phyloP scores from a whole-genome alignment of 2,888 invertebrate species.

The Chrysodeixis includens region DNA sequence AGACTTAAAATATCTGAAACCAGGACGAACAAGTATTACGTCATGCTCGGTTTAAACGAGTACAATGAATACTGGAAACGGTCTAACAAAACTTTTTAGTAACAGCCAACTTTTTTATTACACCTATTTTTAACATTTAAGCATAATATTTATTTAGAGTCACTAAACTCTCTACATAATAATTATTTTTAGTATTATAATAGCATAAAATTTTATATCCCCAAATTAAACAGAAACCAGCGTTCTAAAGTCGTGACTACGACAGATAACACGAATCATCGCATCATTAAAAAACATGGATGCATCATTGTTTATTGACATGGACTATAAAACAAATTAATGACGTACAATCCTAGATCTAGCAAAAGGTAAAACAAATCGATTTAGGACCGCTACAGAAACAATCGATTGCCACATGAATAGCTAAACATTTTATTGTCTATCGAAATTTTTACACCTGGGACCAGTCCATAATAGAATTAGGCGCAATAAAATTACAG shows the following conservation, averaged over 20 bases:
- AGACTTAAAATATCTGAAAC: background rate
- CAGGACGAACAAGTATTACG: background rate
- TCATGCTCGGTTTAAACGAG: background rate
- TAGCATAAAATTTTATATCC: constrained; percentile 42
- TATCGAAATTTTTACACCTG: constrained; percentile 59
- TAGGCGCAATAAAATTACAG: constrained; percentile 68
- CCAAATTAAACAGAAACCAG: constrained; percentile 29
- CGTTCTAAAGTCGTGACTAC: constrained; percentile 53
- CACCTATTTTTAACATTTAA: background rate
- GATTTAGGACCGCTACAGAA: constrained; percentile 53
- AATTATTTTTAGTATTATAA: constrained; percentile 20
- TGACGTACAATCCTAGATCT: constrained; percentile 36
- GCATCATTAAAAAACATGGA: constrained; percentile 28
- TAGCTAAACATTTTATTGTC: constrained; percentile 41
- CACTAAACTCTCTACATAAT: constrained; percentile 1
- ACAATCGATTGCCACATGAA: constrained; percentile 54
- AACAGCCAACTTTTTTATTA: background rate
- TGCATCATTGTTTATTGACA: constrained; percentile 51
- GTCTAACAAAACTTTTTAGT: background rate
- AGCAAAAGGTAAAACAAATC: constrained; percentile 47
- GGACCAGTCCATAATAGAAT: constrained; percentile 54
- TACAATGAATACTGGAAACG: background rate
- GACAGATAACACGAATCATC: constrained; percentile 37
- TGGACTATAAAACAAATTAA: constrained; percentile 40
- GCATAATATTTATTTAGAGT: background rate